Evolutionary conservation across 2,797 vertebrate species (phyloP).

Genomic region (Pseudotriccus pelzelni): DNA sequence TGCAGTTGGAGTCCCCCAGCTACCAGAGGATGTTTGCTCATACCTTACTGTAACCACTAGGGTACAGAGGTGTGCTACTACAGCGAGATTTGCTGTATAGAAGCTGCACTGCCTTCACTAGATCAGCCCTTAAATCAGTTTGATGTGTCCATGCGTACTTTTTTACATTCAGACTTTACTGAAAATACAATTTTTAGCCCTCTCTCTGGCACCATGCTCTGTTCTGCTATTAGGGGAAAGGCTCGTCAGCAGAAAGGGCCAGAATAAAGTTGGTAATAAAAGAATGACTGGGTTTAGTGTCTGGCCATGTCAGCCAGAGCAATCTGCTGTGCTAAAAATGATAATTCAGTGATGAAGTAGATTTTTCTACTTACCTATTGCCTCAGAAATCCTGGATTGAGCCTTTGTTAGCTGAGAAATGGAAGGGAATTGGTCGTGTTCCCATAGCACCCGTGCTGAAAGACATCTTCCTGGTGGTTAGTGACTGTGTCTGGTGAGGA

Average conservation of each 20-base stretch:
- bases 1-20: not conserved
- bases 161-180: not conserved
- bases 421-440: not conserved
- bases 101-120: not conserved
- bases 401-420: constrained; percentile 1
- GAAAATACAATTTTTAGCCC: not conserved
- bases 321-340: not conserved
- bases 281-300: not conserved
- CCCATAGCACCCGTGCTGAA: constrained; percentile 1
- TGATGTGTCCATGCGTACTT: not conserved
- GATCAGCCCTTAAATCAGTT: not conserved
- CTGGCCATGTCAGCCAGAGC: not conserved
- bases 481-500: constrained; percentile 9
- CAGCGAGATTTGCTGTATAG: not conserved
- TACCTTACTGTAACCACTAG: not conserved
- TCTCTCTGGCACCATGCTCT: fast-evolving
- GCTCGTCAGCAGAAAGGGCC: not conserved
- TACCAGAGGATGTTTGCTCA: not conserved
- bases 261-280: not conserved
- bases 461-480: constrained; percentile 5
- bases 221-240: not conserved
- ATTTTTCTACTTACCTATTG: constrained; percentile 18
- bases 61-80: not conserved
- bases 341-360: not conserved
- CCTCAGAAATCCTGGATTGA: not conserved